Evolutionary conservation across 2,888 invertebrate genomes (phyloP).

Genomic region (Azorinus chamasolen): DNA sequence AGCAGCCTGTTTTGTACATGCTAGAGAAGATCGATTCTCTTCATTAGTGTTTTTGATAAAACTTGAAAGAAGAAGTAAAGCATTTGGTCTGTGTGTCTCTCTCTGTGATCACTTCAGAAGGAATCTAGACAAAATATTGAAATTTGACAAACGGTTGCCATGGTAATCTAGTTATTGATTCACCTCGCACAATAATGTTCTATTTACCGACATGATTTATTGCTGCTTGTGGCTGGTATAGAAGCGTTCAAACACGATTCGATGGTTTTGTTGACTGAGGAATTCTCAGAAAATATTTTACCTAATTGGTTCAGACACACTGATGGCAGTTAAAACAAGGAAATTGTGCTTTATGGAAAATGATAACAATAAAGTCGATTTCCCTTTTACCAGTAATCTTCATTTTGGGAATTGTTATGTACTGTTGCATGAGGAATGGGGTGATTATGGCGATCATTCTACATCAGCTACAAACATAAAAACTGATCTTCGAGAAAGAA

Average conservation of each 20-base stretch:
- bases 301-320: conserved; percentile 11
- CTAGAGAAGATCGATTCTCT: too few relatives aligned
- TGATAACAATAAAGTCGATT: conserved; percentile 3
- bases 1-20: too few relatives aligned
- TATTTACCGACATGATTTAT: conserved; percentile 62
- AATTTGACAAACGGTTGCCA: conserved; percentile 68
- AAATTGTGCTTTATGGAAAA: conserved; percentile 6
- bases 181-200: conserved; percentile 42
- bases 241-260: background rate
- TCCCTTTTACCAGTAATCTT: too few relatives aligned
- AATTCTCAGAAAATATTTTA: conserved; percentile 1
- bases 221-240: background rate
- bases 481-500: too few relatives aligned
- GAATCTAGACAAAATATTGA: conserved; percentile 55
- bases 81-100: too few relatives aligned
- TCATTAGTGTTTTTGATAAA: too few relatives aligned
- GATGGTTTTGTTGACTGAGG: conserved; percentile 5
- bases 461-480: too few relatives aligned
- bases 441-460: too few relatives aligned
- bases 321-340: background rate
- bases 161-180: conserved; percentile 61
- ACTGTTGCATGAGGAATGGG: too few relatives aligned
- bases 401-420: too few relatives aligned
- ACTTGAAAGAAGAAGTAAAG: too few relatives aligned
- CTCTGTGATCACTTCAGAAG: too few relatives aligned